Evolutionary conservation across 2,797 vertebrate genomes (phyloP), one percentile per base, ranked within the genome.

Genomic region (Neosilurus hyrtlii): DNA sequence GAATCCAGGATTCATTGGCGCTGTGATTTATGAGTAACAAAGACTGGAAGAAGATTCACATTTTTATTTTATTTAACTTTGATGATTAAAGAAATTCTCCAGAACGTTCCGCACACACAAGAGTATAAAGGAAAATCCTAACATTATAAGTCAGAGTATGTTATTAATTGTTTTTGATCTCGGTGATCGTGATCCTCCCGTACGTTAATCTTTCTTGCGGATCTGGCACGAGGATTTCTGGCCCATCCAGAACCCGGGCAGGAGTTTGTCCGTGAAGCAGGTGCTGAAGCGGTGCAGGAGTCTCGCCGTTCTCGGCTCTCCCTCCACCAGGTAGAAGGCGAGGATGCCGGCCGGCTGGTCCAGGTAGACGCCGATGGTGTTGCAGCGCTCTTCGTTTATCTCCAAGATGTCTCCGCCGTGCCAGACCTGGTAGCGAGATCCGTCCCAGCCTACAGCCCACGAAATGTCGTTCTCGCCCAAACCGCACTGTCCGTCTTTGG

Each of bases 201-300:
- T 81, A 11, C 88, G 91, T 87, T 92, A 91, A 54, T 92, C 91
- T 56, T 89, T 91, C 84, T 93, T 92, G 66, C 86, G 86, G 20
- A 95, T 81, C 14, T 84, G 84, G 86, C 93, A 94, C 86, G 43
- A 90, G 0, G 94, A 95, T 67, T 92, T 92, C 22, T 88, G 89
- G 49, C 94, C 94, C 0, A 95, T 74, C 94, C 94, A 95, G 88
- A 95, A 92, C 6, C 87, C 94, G 0, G 95, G 94, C n/a, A 91
- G 87, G 0, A 95, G 20, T 63, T 93, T 94, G 72, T 95, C 94
- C 9, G 85, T 89, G 62, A 92, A 74, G 63, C 54, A 61, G 78
- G 76, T 79, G 20, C 91, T 91, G 87, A 92, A 95, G 82, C 90
- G 92, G 88, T 95, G 91, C 35, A 95, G 89, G 54, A 92, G 91